Evolutionary conservation across 1,140 invertebrate genomes (phyloP).

Genomic region (Oryzaephilus surinamensis): DNA sequence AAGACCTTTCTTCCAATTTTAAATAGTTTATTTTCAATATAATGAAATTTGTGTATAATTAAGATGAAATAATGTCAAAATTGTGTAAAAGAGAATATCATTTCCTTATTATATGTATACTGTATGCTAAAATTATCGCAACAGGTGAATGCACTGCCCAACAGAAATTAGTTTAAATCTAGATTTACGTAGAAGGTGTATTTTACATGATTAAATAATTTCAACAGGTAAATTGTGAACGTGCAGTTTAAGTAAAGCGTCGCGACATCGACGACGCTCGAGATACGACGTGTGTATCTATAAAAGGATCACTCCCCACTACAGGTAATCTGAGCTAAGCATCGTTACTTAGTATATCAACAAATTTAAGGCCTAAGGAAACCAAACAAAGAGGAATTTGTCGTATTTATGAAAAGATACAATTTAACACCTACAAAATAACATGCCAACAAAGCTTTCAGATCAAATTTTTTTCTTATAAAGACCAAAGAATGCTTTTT

Average conservation of each 20-base stretch:
- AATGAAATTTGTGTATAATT: too few species aligned
- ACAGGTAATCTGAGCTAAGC: conserved; percentile 27
- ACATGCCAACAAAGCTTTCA: too few species aligned
- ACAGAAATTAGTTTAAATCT: not conserved
- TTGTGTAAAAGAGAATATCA: not conserved
- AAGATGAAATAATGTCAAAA: not conserved
- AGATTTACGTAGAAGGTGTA: not conserved
- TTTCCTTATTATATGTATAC: not conserved
- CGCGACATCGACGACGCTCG: not conserved
- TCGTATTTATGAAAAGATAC: too few species aligned
- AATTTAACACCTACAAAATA: too few species aligned
- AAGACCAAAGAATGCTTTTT: too few species aligned
- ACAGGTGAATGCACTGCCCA: conserved; percentile 1
- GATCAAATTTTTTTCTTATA: too few species aligned
- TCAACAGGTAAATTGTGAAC: conserved; percentile 8
- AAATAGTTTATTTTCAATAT: not conserved
- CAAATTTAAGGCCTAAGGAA: too few species aligned
- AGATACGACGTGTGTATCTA: conserved; percentile 24
- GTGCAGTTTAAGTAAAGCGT: not conserved
- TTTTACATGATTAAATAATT: conserved; percentile 1
- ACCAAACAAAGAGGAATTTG: too few species aligned
- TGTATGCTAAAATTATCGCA: not conserved
- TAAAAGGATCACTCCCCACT: conserved; percentile 29
- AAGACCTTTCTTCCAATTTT: not conserved
- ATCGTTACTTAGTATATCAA: not conserved